phyloP scores from a whole-genome alignment of 2,888 invertebrate genomes.

The Leucophora obtusa region DNA sequence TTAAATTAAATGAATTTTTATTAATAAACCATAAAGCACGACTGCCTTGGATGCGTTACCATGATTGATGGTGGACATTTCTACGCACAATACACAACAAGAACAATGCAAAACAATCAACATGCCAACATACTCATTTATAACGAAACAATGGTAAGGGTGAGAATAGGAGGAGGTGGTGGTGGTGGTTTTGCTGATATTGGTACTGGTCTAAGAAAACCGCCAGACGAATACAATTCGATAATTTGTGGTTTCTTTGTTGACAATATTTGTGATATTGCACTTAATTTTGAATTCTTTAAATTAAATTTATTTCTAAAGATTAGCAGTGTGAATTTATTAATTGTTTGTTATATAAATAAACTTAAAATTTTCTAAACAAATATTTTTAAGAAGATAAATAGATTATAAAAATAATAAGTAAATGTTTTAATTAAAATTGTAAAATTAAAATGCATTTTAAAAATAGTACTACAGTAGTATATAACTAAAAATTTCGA shows the following conservation, averaged over 20 bases:
- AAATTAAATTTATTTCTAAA: not conserved
- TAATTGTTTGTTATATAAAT: no score
- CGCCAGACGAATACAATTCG: constrained; percentile 29
- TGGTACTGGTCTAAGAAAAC: not conserved
- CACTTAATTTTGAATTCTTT: constrained; percentile 8
- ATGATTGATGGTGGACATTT: constrained; percentile 59
- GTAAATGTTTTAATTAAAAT: no score
- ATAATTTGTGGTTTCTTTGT: constrained; percentile 42
- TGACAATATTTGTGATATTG: constrained; percentile 37
- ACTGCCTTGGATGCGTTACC: constrained; percentile 58
- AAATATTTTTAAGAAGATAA: no score
- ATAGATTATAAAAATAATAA: no score
- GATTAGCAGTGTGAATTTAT: no score
- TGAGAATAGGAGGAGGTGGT: constrained; percentile 7
- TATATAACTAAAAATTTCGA: no score
- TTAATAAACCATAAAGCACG: constrained; percentile 63
- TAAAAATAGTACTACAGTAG: no score
- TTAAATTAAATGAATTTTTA: constrained; percentile 60
- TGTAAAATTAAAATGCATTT: no score
- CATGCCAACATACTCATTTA: not conserved
- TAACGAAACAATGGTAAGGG: not conserved
- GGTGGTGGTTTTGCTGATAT: not conserved
- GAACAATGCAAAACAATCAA: constrained; percentile 42
- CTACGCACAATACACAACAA: constrained; percentile 31
- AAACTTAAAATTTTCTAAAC: no score